Base-by-base conservation (phyloP, 2,797 vertebrate genomes). In the Pampus argenteus region DNA sequence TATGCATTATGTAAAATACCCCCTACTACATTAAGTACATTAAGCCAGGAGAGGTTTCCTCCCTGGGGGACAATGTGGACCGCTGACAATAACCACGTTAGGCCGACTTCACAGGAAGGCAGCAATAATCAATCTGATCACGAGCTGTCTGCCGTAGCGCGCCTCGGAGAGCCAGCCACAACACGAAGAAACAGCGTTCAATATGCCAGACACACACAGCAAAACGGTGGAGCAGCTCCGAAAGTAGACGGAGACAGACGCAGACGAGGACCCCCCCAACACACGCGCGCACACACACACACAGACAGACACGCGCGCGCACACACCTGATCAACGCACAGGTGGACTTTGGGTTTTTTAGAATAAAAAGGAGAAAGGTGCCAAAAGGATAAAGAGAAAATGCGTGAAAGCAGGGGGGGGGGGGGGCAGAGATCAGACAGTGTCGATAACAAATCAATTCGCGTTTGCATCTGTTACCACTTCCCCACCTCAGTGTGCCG, bases 401-500 rank as follows among this genome's bases (percentile, higher is more conserved):
- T 23, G 71, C 70, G 78, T 73, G 81, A 74, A 71, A 84, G 63
- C 61, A 14, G 60, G 64, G 29, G 29, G 63, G 64, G 17, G 60
- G 64, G 29, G 29, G 36, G 65, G 38, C n/a, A 71, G 55, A 61
- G 78, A 84, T 87, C 80, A 88, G 81, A 85, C 85, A 74, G 71
- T 62, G 65, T 88, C 84, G 74, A 88, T 86, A 88, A 90, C 81
- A 88, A 88, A 91, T 91, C 85, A 89, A 88, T 89, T 76, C 86
- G 59, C 81, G 77, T 51, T 78, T 56, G 70, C 80, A 68, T 90
- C 76, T 77, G 73, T 83, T 79, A 72, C 70, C 58, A 70, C 60
- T 69, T 76, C 54, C 65, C 55, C 81, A 67, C 78, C 81, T 83
- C 70, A 63, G 72, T 31, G 2, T n/a, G 68, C 60, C 9, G 76